phyloP scores from a whole-genome alignment of 2,888 invertebrate species.

The Cactoblastis cactorum region DNA sequence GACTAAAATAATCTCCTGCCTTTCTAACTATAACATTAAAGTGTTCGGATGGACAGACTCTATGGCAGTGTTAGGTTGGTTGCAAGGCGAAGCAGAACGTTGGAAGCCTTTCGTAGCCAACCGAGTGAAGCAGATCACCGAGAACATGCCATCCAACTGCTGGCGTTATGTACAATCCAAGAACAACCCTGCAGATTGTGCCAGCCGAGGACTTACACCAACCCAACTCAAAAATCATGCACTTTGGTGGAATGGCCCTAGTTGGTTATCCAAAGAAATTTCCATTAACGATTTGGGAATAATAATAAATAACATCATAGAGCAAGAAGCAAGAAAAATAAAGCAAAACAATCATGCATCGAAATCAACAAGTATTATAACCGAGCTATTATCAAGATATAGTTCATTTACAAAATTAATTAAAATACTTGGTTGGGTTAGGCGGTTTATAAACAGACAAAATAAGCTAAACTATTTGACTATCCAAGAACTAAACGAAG shows the following conservation, averaged over 20 bases:
- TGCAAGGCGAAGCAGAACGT: slow-evolving; percentile 15
- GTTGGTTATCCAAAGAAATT: slow-evolving; percentile 14
- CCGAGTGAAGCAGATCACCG: slow-evolving; percentile 17
- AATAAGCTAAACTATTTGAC: not conserved
- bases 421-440: not conserved
- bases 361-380: not conserved
- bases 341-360: not conserved
- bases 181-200: slow-evolving; percentile 22
- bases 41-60: slow-evolving; percentile 11
- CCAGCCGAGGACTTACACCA: slow-evolving; percentile 17
- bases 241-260: slow-evolving; percentile 24
- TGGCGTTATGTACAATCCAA: slow-evolving; percentile 20
- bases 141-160: slow-evolving; percentile 13
- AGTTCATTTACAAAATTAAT: not conserved
- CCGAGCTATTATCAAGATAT: slow-evolving; percentile 8
- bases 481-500: not conserved
- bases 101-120: slow-evolving; percentile 25
- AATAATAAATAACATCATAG: not conserved
- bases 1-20: not conserved
- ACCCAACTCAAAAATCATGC: slow-evolving; percentile 14
- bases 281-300: too few relatives aligned
- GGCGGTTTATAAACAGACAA: not conserved
- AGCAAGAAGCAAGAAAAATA: slow-evolving; percentile 10
- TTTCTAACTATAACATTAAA: not conserved
- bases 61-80: slow-evolving; percentile 21